Percentiles rank a stretch among this genome's conserved stretches.
These are phyloP conservation scores for Sialis lutaria DNA, from an alignment of 2,888 invertebrate species.

Conservation along the genomic window DNA sequence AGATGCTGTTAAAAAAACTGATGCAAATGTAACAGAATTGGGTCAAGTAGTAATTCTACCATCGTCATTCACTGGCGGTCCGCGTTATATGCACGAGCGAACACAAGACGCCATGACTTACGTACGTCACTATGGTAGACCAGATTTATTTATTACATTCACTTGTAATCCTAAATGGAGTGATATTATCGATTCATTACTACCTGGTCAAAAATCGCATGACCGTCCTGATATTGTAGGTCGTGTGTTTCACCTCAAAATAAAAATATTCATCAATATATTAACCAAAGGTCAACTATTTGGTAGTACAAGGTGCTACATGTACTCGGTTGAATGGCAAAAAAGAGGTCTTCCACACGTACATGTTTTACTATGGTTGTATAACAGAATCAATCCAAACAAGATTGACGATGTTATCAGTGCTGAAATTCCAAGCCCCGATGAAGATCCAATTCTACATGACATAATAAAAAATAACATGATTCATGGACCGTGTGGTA, in stretches of 20 bases:
- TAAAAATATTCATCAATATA: conserved; percentile 12
- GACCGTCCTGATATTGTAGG: conserved; percentile 16
- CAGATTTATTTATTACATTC: conserved; percentile 12
- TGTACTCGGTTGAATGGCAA: conserved; percentile 15
- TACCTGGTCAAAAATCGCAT: conserved; percentile 9
- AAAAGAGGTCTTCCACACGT: conserved; percentile 19
- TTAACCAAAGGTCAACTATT: conserved; percentile 13
- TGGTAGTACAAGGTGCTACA: conserved; percentile 12
- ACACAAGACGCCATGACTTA: conserved; percentile 16
- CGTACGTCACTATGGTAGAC: conserved; percentile 17
- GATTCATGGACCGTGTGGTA: conserved; percentile 17
- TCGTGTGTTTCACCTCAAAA: conserved; percentile 8
- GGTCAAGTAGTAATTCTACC: neutral
- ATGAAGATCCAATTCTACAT: conserved; percentile 11
- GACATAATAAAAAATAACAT: conserved; percentile 13
- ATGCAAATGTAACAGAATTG: neutral
- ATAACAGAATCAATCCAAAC: conserved; percentile 14
- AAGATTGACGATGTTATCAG: conserved; percentile 18
- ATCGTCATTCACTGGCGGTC: conserved; percentile 13
- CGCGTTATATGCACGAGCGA: conserved; percentile 15
- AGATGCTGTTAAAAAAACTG: conserved; percentile 1
- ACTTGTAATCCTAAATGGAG: conserved; percentile 14
- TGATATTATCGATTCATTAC: conserved; percentile 12
- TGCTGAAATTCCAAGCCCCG: conserved; percentile 17
- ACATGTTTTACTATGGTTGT: conserved; percentile 17